A percentile compares a stretch with the other conserved stretches of the same genome.
Conservation (phyloP, 2,113 vertebrate genomes). For the Brevimyrus niger region DNA sequence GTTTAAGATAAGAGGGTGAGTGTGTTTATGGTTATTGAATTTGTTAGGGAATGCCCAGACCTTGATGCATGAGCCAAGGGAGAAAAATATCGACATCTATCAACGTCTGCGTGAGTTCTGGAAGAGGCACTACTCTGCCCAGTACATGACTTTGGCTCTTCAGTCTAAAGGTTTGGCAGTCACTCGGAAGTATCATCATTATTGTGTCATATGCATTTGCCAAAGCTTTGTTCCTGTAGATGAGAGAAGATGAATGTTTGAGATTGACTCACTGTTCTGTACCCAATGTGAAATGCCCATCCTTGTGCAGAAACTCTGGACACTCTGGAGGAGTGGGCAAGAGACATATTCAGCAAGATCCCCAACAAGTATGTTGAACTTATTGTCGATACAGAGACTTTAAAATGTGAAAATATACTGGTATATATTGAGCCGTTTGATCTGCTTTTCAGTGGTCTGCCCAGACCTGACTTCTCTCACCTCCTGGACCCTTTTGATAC, state of each 20-base stretch:
- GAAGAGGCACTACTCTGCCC: conserved; percentile 84
- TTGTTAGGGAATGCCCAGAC: conserved; percentile 84
- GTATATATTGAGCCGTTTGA: neutral
- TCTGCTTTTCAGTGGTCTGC: conserved; percentile 60
- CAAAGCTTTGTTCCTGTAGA: neutral
- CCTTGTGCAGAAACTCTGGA: conserved; percentile 74
- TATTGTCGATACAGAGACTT: neutral
- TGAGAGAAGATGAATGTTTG: neutral
- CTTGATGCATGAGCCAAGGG: conserved; percentile 78
- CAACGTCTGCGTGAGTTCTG: conserved; percentile 80
- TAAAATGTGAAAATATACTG: neutral
- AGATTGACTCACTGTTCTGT: too few relatives aligned
- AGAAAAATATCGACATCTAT: conserved; percentile 82
- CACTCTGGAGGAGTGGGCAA: conserved; percentile 90
- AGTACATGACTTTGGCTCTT: conserved; percentile 91
- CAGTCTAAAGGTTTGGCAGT: conserved; percentile 82
- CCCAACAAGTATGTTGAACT: conserved; percentile 85
- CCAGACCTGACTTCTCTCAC: conserved; percentile 73
- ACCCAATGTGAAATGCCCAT: neutral
- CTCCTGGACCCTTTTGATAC: conserved; percentile 86
- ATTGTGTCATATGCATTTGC: neutral
- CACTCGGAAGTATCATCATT: neutral
- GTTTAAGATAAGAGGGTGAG: neutral
- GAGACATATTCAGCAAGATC: conserved; percentile 81
- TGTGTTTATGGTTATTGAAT: neutral